These are phyloP conservation scores for Pipistrellus pipistrellus DNA, from an alignment of 2,797 vertebrate genomes.

Conservation along the genomic window DNA sequence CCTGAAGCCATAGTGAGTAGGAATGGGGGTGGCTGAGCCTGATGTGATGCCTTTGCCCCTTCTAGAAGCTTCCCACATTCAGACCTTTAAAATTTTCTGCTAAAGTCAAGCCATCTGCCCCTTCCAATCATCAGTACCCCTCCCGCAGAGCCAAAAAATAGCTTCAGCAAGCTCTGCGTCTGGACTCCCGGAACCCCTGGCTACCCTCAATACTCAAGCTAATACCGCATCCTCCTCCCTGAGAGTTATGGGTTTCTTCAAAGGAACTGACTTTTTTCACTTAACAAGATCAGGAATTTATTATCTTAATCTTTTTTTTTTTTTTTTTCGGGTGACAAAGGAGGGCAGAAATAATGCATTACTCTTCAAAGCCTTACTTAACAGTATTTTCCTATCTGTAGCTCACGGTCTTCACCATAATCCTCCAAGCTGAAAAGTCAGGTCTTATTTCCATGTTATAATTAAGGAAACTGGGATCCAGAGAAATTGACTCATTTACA, in stretches of 20 bases:
- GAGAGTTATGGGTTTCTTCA: constrained; percentile 19
- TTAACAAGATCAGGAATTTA: not conserved
- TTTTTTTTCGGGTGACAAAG: not conserved
- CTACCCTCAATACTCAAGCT: not conserved
- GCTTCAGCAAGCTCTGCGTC: not conserved
- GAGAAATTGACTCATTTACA: constrained; percentile 16
- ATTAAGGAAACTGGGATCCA: constrained; percentile 1
- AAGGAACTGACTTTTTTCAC: not conserved
- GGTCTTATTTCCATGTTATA: constrained; percentile 44
- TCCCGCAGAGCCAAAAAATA: accelerated
- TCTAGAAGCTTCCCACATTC: not conserved
- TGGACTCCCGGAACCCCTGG: not conserved
- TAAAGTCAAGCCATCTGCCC: not conserved
- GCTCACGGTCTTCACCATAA: not conserved
- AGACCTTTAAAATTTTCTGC: not conserved
- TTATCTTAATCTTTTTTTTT: not conserved
- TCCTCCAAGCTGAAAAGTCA: not conserved
- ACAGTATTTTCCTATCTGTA: not conserved
- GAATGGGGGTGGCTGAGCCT: not conserved
- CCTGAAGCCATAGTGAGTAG: not conserved
- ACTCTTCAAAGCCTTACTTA: constrained; percentile 20
- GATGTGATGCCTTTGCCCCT: not conserved
- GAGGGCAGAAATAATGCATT: not conserved
- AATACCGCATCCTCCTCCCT: not conserved
- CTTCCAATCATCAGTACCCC: constrained; percentile 37